Evolutionary conservation across 92 coral and sea anemone species (phyloP), one percentile per base, ranked within the genome.

Genomic region (Zoanthus sansibaricus): DNA sequence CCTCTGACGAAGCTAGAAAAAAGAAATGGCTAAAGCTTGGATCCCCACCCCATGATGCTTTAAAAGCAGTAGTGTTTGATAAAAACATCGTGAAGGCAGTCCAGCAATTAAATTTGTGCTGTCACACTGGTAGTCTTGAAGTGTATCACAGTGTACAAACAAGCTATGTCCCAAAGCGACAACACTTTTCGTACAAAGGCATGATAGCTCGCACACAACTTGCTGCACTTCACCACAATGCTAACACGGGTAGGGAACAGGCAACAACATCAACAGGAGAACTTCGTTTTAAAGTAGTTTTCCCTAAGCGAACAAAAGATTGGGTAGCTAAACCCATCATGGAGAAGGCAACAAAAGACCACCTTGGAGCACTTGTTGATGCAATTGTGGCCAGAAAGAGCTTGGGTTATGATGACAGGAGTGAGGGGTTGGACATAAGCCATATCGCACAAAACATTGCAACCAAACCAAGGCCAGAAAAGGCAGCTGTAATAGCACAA

Each of bases 131-230:
- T 33, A 66, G 86, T 52, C 71, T 89, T 32, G 92, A 89, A 47
- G 89, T 85, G 49, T 89, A 85, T 47, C 92, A 89, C 92, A 89
- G 85, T 52, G 89, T 85, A 55, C 73, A 30, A 48, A 77, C 86
- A 25, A 89, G 86, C 44, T 89, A 89, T 86, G 89, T 78, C 71
- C 89, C 89, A 68, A 90, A 90, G 46, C 83, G 92, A 30, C 89
- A 86, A 74, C 92, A 90, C 86, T 79, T 90, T 72, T 90, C 87
- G 62, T 77, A 83, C 69, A 86, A 78, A n/a, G 92, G 89, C 69
- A 86, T 86, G 93, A 69, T 90, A 31, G 93, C 93, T 71, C 89
- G 90, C 21, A 86, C 93, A 69, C 78, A 90, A 82, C 66, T 90
- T 48, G 90, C 93, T 78, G 90, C 90, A 61, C 90, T 90, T 61